Percentiles rank a stretch among this genome's conserved stretches.
Evolutionary conservation across 1,140 invertebrate species (phyloP).

Genomic region (Orius insidiosus): DNA sequence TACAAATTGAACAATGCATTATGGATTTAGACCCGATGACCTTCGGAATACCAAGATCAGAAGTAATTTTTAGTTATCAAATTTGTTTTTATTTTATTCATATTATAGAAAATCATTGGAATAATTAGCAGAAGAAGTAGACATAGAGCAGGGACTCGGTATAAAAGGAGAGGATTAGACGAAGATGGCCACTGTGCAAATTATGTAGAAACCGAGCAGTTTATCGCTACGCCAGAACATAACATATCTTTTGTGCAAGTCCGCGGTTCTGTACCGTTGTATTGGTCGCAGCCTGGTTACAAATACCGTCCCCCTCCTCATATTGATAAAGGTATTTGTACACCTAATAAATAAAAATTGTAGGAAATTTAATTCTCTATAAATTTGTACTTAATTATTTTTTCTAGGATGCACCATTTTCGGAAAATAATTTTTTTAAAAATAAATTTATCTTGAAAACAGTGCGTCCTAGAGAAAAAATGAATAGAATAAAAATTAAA

Average conservation of each 20-base stretch:
- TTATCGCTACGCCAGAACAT: conserved; percentile 69
- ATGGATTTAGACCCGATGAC: conserved; percentile 38
- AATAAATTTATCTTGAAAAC: no score
- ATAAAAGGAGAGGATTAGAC: conserved; percentile 80
- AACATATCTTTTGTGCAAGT: conserved; percentile 79
- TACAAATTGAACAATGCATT: conserved; percentile 72
- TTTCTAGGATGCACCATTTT: no score
- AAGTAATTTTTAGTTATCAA: conserved; percentile 19
- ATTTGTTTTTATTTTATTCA: neutral
- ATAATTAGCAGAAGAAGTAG: conserved; percentile 79
- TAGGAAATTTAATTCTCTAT: no score
- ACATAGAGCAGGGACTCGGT: conserved; percentile 79
- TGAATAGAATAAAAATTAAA: no score
- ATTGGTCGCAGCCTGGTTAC: conserved; percentile 92
- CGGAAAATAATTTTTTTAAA: no score
- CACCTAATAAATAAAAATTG: no score
- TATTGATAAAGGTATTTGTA: conserved; percentile 63
- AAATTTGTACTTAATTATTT: no score
- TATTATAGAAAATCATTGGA: conserved; percentile 52
- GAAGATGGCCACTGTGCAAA: conserved; percentile 81
- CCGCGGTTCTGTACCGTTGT: conserved; percentile 87
- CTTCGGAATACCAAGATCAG: conserved; percentile 22
- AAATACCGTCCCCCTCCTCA: conserved; percentile 87
- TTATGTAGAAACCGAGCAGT: conserved; percentile 91
- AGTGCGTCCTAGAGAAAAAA: no score